Evolutionary conservation across 2,113 vertebrate genomes (phyloP), one percentile per base, ranked within the genome.

Genomic region (Haemorhous mexicanus): DNA sequence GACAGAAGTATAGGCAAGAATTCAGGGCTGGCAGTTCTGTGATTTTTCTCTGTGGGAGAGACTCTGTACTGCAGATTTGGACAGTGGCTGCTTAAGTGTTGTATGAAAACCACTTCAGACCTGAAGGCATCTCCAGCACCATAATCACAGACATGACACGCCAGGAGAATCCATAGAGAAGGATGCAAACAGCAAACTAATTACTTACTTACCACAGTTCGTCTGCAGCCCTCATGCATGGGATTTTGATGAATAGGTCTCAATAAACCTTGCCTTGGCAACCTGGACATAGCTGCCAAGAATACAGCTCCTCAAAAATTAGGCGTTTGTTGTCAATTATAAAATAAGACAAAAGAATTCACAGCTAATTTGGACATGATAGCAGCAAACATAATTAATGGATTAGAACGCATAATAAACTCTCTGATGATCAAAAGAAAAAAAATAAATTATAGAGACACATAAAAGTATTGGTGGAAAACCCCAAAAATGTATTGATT

Each of bases 401-500:
- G 19, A 41, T 12, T 33, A 52, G 35, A 72, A 39, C 2, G 17
- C 11, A 19, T 27, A 46, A 72, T 26, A 74, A 84, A 46, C 7
- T 33, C 32, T 30, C 19, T 9, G 1, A 5, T 39, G 44, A 35
- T 12, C 3, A 10, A 23, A 44, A 66, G 33, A 41, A 49, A 58
- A 58, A 39, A 37, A 16, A 44, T 10, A 35, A 52, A 41, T 44
- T 14, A 18, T 44, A 43, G 15, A 79, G 15, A n/a, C 2, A 3
- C 1, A 21, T 8, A 7, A 11, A 63, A 70, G 43, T 30, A 32
- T 12, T 53, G 7, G 8, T 19, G 8, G 18, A 66, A 87, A 52
- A 90, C 8, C 20, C 1, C 0, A 0, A 37, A 59, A 19, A 24
- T 5, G 0, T 35, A 21, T 12, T 22, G 8, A 22, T 47, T 23